Evolutionary conservation across 2,113 vertebrate species (phyloP).

Genomic region (Aphelocoma coerulescens): DNA sequence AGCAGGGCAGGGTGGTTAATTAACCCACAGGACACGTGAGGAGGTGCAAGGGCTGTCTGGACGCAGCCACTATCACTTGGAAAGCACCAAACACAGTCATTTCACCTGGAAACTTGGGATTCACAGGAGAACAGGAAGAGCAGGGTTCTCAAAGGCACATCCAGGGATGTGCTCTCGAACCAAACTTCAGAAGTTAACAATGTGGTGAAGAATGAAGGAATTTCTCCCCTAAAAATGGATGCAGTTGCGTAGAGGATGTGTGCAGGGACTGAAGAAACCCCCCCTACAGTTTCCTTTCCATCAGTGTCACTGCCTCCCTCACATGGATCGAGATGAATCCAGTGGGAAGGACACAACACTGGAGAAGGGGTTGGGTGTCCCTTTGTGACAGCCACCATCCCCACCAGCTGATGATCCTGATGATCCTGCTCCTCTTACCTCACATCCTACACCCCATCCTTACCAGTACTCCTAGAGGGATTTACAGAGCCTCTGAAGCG

Average conservation of each 20-base stretch:
- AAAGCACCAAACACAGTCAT: background rate
- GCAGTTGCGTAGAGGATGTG: no score
- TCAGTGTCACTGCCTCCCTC: background rate
- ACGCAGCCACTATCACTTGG: fast-evolving
- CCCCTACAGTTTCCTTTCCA: fast-evolving
- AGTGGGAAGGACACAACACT: background rate
- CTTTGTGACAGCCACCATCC: background rate
- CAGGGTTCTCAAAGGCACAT: background rate
- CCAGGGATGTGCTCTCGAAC: background rate
- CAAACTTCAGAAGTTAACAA: fast-evolving
- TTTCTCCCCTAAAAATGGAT: background rate
- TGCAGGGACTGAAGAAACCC: background rate
- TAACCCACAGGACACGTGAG: fast-evolving
- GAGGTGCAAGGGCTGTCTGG: background rate
- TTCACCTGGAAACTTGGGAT: background rate
- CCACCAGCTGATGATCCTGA: background rate
- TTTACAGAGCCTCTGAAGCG: background rate
- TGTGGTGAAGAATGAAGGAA: background rate
- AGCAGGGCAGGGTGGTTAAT: background rate
- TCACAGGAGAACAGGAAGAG: background rate
- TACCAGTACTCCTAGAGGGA: background rate
- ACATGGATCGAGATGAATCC: fast-evolving
- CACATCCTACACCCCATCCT: fast-evolving
- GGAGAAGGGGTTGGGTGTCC: background rate
- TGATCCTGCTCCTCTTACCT: background rate